Conservation (phyloP, 2,888 invertebrate genomes). For the Troides oblongomaculatus region DNA sequence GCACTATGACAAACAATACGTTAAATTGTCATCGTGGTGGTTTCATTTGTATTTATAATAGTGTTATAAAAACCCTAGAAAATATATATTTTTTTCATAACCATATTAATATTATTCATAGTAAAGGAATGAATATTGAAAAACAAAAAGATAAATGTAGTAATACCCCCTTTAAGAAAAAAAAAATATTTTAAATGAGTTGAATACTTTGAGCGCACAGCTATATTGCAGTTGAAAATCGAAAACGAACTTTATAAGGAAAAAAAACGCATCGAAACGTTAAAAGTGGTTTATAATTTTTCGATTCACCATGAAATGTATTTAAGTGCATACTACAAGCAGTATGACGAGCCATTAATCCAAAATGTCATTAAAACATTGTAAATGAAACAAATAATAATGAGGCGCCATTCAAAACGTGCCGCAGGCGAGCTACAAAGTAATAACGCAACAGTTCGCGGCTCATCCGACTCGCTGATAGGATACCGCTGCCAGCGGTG, state of each 20-base stretch:
- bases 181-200: too few species aligned
- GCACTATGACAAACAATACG: too few species aligned
- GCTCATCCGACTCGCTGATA: not conserved
- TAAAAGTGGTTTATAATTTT: not conserved
- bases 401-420: not conserved
- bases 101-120: too few species aligned
- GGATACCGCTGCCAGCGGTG: not conserved
- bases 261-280: not conserved
- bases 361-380: not conserved
- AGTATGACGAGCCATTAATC: conserved; percentile 1
- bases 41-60: too few species aligned
- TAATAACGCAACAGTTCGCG: not conserved
- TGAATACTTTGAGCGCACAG: too few species aligned
- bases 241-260: not conserved
- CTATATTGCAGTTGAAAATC: too few species aligned
- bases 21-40: too few species aligned
- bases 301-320: not conserved
- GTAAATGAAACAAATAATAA: not conserved
- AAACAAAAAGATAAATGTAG: too few species aligned
- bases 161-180: too few species aligned
- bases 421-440: not conserved
- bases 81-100: too few species aligned
- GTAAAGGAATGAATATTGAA: too few species aligned
- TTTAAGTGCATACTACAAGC: not conserved
- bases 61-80: too few species aligned